Percentiles rank a stretch among this genome's conserved stretches.
phyloP scores from a whole-genome alignment of 2,113 vertebrate species.

The Silurus meridionalis region DNA sequence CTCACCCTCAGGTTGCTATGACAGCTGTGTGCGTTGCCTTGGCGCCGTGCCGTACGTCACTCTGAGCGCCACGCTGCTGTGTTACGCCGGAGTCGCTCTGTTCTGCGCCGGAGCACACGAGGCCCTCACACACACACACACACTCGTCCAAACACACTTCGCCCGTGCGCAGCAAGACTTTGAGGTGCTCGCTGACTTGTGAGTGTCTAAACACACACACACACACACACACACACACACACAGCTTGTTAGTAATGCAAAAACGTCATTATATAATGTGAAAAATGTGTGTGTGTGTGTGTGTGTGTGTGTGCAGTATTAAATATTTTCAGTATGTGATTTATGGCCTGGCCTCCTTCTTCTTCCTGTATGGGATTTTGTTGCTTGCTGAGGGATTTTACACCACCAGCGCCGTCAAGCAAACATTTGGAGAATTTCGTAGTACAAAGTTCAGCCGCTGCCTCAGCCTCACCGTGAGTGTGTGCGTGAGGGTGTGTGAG shows the following conservation, averaged over 20 bases:
- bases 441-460: slow-evolving; percentile 91
- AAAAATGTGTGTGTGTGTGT: slow-evolving; percentile 19
- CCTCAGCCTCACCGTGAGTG: slow-evolving; percentile 91
- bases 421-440: slow-evolving; percentile 96
- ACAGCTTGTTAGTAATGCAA: neutral
- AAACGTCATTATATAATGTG: neutral
- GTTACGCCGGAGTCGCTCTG: slow-evolving; percentile 90
- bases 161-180: slow-evolving; percentile 92
- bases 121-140: slow-evolving; percentile 89
- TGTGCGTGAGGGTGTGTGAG: neutral
- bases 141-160: slow-evolving; percentile 92
- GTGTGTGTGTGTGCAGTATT: slow-evolving; percentile 74
- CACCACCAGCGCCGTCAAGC: slow-evolving; percentile 93
- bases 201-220: slow-evolving; percentile 67
- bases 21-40: slow-evolving; percentile 95
- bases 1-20: slow-evolving; percentile 88
- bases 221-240: neutral
- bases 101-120: slow-evolving; percentile 97
- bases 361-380: slow-evolving; percentile 96
- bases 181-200: slow-evolving; percentile 87
- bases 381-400: slow-evolving; percentile 98
- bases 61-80: slow-evolving; percentile 92
- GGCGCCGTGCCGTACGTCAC: slow-evolving; percentile 94
- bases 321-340: slow-evolving; percentile 96
- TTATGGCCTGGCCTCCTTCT: slow-evolving; percentile 96